phyloP scores from a whole-genome alignment of 2,888 invertebrate genomes.

The Athetis lepigone region DNA sequence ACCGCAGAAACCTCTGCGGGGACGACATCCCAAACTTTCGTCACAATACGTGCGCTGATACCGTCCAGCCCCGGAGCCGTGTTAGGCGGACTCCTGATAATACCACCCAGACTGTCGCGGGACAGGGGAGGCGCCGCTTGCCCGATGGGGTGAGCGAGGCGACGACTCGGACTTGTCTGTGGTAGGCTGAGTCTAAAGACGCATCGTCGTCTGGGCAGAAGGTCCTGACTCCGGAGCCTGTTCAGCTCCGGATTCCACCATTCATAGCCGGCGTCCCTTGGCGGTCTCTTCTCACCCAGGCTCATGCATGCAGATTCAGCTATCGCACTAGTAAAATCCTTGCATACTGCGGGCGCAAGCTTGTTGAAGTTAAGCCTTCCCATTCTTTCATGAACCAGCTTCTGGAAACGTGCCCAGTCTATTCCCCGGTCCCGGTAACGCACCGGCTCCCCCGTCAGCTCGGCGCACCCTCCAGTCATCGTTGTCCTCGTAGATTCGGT shows the following conservation, averaged over 20 bases:
- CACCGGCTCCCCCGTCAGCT: neutral
- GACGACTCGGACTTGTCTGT: slow-evolving; percentile 34
- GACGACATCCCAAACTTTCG: neutral
- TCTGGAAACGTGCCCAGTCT: slow-evolving; percentile 17
- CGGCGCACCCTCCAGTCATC: neutral
- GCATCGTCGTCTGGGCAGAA: slow-evolving; percentile 15
- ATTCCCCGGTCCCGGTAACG: slow-evolving; percentile 7
- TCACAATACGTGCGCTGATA: neutral
- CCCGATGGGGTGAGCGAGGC: slow-evolving; percentile 54
- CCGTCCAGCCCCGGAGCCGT: neutral
- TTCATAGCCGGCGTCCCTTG: slow-evolving; percentile 26
- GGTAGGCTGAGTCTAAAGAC: neutral
- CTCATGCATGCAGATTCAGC: neutral
- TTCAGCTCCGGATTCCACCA: slow-evolving; percentile 46
- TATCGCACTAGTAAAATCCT: too few relatives aligned
- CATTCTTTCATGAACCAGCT: slow-evolving; percentile 1
- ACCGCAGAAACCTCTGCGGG: neutral
- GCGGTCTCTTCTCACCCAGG: neutral
- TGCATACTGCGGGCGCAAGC: slow-evolving; percentile 7
- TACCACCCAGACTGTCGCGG: slow-evolving; percentile 9
- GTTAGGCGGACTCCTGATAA: neutral
- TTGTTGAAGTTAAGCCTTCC: neutral
- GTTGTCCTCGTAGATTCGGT: too few relatives aligned
- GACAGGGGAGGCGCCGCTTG: slow-evolving; percentile 31
- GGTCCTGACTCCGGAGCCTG: slow-evolving; percentile 16